Evolutionary conservation across 2,797 vertebrate species (phyloP), one percentile per base, ranked within the genome.

Genomic region (Sylvilagus floridanus): DNA sequence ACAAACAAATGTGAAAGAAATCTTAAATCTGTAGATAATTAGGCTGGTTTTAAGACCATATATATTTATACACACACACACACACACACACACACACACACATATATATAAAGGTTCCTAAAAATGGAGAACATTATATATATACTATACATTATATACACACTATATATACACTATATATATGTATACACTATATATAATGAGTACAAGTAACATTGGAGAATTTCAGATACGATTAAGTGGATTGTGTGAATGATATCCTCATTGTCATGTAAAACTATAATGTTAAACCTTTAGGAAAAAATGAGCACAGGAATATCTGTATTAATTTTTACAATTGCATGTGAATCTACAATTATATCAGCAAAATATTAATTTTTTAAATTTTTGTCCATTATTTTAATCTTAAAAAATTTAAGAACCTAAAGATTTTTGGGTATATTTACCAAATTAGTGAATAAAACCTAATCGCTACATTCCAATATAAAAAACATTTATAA

Each of bases 361-460:
- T 69, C 32, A 82, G 13, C 66, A 89, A 84, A n/a, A 92, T 66
- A 54, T 7, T 82, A 50, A 47, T 9, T 47, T 52, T 90, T 66
- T 54, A 21, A 52, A 37, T 85, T 90, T 93, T 84, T 90, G 3
- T 68, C 26, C 62, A 28, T 71, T 47, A 30, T 62, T 54, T 84
- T 93, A 81, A 93, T 52, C 16, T 79, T 66, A 65, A 95, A 65
- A 83, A 78, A 60, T 52, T 52, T 22, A 77, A 50, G 26, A 63
- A 79, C 26, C 32, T 22, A 42, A n/a, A 85, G 37, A 63, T 11
- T 13, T 65, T 84, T 75, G 37, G 42, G n/a, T 57, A 2, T 71
- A 54, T 54, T 86, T 86, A 52, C 8, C 11, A 73, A 75, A 52
- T 93, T 79, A 54, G 30, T 78, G 79, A 90, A 32, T 69, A 35